Conservation (phyloP, 2,888 invertebrate species). For the Cephus sareptanus region DNA sequence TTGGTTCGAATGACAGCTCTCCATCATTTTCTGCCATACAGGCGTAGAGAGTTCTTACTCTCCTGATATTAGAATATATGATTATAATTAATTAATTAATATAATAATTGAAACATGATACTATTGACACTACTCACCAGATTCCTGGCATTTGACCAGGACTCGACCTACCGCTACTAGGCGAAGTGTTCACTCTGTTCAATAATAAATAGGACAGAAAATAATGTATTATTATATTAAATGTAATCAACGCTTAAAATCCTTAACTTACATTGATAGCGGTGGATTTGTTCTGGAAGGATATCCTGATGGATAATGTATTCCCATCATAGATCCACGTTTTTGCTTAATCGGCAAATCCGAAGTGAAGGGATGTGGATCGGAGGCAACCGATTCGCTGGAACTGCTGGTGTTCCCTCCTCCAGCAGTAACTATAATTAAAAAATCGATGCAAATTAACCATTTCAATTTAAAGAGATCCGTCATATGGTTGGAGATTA, state of each 20-base stretch:
- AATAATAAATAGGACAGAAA: conserved; percentile 22
- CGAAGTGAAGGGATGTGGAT: conserved; percentile 52
- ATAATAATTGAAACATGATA: background rate
- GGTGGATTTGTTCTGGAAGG: conserved; percentile 61
- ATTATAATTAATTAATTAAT: background rate
- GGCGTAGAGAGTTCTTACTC: conserved; percentile 94
- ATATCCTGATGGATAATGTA: conserved; percentile 67
- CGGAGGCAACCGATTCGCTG: conserved; percentile 84
- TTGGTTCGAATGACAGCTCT: conserved; percentile 97
- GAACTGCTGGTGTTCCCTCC: conserved; percentile 78
- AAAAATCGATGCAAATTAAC: background rate
- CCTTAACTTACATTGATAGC: conserved; percentile 65
- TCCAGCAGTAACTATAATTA: conserved; percentile 48
- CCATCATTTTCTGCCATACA: conserved; percentile 97
- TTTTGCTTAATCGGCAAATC: conserved; percentile 68
- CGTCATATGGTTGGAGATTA: too few relatives aligned
- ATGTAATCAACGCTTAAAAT: conserved; percentile 21
- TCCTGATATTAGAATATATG: conserved; percentile 65
- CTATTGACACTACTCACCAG: conserved; percentile 49
- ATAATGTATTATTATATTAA: conserved; percentile 55
- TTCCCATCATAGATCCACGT: conserved; percentile 67
- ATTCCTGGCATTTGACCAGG: conserved; percentile 61
- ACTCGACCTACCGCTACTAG: conserved; percentile 63
- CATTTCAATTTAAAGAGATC: too few relatives aligned
- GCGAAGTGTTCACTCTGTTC: conserved; percentile 55